Conservation (phyloP, 64 coral and sea anemone species). For the Catalaphyllia jardinei region DNA sequence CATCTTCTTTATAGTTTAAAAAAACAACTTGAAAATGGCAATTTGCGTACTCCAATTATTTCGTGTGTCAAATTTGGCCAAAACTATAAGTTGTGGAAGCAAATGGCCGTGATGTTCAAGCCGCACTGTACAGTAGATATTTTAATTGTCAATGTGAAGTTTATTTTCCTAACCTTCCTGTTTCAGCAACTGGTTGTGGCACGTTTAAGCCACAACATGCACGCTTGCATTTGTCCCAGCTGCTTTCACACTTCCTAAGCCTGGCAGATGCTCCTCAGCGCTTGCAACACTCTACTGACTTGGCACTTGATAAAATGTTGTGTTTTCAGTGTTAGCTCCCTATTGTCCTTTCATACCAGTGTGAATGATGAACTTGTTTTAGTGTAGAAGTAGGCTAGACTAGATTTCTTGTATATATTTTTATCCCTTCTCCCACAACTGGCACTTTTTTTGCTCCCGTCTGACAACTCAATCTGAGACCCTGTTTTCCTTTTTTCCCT, state of each 20-base stretch:
- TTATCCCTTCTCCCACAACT: constrained; percentile 55
- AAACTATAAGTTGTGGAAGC: not conserved
- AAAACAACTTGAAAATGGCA: too few relatives aligned
- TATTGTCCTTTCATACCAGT: not conserved
- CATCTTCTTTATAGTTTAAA: too few relatives aligned
- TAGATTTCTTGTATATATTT: not conserved
- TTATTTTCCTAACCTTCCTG: not conserved
- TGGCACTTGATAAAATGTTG: not conserved
- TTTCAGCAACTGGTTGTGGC: not conserved
- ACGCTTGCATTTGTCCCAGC: constrained; percentile 13
- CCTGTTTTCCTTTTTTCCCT: constrained; percentile 65
- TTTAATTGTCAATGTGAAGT: not conserved
- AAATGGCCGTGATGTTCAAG: not conserved
- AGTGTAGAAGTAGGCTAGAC: not conserved
- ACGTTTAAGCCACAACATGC: not conserved
- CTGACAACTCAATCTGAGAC: constrained; percentile 52
- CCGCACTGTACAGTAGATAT: not conserved
- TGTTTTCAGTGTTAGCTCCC: not conserved
- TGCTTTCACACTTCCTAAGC: not conserved
- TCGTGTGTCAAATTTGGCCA: not conserved
- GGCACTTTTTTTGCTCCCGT: constrained; percentile 21
- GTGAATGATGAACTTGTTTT: constrained; percentile 29
- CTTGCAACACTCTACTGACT: not conserved
- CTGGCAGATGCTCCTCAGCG: not conserved
- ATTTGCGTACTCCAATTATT: too few relatives aligned